Evolutionary conservation across 2,797 vertebrate species (phyloP).

Genomic region (Pangasius sanitwongsei): DNA sequence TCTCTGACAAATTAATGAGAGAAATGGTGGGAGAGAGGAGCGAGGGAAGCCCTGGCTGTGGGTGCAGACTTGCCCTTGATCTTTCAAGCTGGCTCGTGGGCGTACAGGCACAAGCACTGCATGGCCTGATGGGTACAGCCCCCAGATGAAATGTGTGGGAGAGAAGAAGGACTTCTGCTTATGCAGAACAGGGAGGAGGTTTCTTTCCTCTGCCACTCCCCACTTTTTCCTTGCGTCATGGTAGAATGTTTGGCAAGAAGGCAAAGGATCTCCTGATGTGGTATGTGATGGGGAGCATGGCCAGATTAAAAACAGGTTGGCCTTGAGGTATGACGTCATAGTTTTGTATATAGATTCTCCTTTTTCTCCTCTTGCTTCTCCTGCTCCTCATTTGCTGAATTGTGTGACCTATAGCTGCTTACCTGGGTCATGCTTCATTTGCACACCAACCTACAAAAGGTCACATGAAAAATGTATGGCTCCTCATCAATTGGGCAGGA

Average conservation of each 20-base stretch:
- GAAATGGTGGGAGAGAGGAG: constrained; percentile 54
- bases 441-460: constrained; percentile 74
- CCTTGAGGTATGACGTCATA: background rate
- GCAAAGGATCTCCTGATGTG: background rate
- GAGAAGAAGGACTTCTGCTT: constrained; percentile 41
- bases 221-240: background rate
- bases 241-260: background rate
- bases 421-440: constrained; percentile 68
- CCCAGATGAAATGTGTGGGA: constrained; percentile 41
- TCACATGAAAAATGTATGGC: constrained; percentile 79
- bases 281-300: background rate
- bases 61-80: constrained; percentile 66
- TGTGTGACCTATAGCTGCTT: constrained; percentile 61
- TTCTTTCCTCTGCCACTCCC: constrained; percentile 20
- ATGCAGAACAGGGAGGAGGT: constrained; percentile 26
- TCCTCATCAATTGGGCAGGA: constrained; percentile 28
- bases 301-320: background rate
- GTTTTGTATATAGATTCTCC: background rate
- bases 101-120: constrained; percentile 68
- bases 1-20: constrained; percentile 76
- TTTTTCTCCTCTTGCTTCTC: constrained; percentile 7
- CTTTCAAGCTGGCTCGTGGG: constrained; percentile 63
- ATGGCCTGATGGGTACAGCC: constrained; percentile 61
- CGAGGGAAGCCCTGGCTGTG: constrained; percentile 68
- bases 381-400: constrained; percentile 37